Evolutionary conservation across 2,797 vertebrate species (phyloP).

Genomic region (Myripristis murdjan): DNA sequence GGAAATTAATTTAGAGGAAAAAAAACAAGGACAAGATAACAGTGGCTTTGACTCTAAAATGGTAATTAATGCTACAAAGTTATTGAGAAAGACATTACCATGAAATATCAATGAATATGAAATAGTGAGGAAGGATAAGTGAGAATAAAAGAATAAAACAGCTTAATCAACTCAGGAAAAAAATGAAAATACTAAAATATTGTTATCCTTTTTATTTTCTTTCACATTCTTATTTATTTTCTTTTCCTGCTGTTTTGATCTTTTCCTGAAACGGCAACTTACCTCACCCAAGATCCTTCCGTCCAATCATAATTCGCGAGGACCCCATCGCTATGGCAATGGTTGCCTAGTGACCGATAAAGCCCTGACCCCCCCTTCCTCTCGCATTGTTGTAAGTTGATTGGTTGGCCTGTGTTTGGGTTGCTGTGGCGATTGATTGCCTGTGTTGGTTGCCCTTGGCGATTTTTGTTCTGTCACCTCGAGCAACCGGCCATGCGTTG

Average conservation of each 20-base stretch:
- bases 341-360: constrained; percentile 89
- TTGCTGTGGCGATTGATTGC: constrained; percentile 88
- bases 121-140: constrained; percentile 22
- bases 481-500: constrained; percentile 85
- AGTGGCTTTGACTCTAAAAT: constrained; percentile 48
- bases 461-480: constrained; percentile 84
- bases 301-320: constrained; percentile 88
- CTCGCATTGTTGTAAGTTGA: constrained; percentile 86
- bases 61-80: constrained; percentile 58
- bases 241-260: constrained; percentile 85
- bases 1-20: constrained; percentile 34
- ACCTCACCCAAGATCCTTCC: constrained; percentile 85
- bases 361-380: constrained; percentile 87
- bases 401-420: constrained; percentile 87
- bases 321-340: constrained; percentile 88
- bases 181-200: constrained; percentile 76
- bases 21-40: constrained; percentile 39
- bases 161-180: constrained; percentile 66
- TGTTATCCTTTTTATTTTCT: constrained; percentile 82
- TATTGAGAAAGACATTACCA: constrained; percentile 49
- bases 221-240: constrained; percentile 82
- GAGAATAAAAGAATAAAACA: constrained; percentile 33
- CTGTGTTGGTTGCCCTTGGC: constrained; percentile 86
- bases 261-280: constrained; percentile 87
- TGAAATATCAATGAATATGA: constrained; percentile 62